phyloP scores from a whole-genome alignment of 2,113 vertebrate genomes.

The Boulengeromyrus knoepffleri region DNA sequence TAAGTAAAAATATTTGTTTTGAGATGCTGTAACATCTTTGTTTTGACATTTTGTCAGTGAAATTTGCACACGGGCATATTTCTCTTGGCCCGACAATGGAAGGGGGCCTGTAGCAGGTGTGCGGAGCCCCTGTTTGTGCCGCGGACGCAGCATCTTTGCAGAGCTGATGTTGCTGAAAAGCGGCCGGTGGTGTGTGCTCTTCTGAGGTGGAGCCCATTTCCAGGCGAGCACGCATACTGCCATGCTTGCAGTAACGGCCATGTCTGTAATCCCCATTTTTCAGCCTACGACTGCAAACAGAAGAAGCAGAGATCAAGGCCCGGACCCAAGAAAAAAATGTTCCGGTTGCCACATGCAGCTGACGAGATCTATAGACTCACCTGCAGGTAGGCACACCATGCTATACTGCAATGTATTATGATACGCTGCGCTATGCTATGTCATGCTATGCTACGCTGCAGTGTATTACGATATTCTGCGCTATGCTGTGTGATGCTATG shows the following conservation, averaged over 20 bases:
- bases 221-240: neutral
- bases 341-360: slow-evolving; percentile 79
- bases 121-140: neutral
- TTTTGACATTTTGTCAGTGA: neutral
- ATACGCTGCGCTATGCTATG: neutral
- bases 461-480: neutral
- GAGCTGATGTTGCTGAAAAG: neutral
- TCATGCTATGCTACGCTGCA: neutral
- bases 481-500: neutral
- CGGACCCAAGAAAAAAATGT: slow-evolving; percentile 80
- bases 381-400: slow-evolving; percentile 75
- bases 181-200: neutral
- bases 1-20: neutral
- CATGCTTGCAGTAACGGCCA: neutral
- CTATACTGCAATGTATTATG: neutral
- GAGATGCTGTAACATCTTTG: neutral
- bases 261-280: slow-evolving; percentile 23
- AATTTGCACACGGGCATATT: neutral
- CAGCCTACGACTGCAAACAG: slow-evolving; percentile 83
- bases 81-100: neutral
- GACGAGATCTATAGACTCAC: slow-evolving; percentile 92
- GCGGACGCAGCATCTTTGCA: neutral
- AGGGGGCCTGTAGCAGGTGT: neutral
- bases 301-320: slow-evolving; percentile 88
- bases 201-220: neutral